These are phyloP conservation scores for Lasioglossum leucozonium DNA, from an alignment of 2,888 invertebrate genomes.

Conservation along the genomic window DNA sequence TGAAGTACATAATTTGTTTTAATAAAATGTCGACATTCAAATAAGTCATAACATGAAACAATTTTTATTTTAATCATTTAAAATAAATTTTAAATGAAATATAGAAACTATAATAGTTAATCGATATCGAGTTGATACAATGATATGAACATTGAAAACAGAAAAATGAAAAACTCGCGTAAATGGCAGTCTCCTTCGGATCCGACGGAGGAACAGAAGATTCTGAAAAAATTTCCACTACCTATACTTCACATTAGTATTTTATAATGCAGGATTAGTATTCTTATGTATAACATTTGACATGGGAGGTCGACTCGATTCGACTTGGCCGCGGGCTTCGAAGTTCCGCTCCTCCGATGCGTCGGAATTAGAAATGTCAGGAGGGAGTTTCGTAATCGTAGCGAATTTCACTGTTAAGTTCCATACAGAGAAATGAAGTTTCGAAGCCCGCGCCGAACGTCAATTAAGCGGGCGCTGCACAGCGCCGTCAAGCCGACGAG, in stretches of 20 bases:
- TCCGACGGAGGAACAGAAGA: too few relatives aligned
- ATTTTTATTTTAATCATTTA: not conserved
- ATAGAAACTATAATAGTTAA: too few relatives aligned
- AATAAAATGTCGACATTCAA: not conserved
- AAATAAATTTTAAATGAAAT: too few relatives aligned
- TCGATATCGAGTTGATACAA: too few relatives aligned
- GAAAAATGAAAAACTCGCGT: too few relatives aligned
- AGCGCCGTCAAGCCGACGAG: not conserved
- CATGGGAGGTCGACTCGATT: constrained; percentile 43
- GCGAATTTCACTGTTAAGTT: constrained; percentile 47
- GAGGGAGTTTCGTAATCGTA: constrained; percentile 38
- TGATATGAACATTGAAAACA: too few relatives aligned
- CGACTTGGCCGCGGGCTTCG: constrained; percentile 24
- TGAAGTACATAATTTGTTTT: not conserved
- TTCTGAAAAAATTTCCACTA: too few relatives aligned
- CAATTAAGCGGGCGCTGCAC: constrained; percentile 33
- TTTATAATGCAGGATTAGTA: too few relatives aligned
- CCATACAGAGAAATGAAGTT: not conserved
- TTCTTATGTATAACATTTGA: constrained; percentile 12
- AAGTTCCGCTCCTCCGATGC: constrained; percentile 41
- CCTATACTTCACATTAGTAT: too few relatives aligned
- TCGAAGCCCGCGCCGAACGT: constrained; percentile 19
- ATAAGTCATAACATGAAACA: not conserved
- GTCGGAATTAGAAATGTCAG: constrained; percentile 61
- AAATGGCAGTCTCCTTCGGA: too few relatives aligned